Evolutionary conservation across 2,888 invertebrate species (phyloP), one percentile per base, ranked within the genome.

Genomic region (Drosophila algonquin): DNA sequence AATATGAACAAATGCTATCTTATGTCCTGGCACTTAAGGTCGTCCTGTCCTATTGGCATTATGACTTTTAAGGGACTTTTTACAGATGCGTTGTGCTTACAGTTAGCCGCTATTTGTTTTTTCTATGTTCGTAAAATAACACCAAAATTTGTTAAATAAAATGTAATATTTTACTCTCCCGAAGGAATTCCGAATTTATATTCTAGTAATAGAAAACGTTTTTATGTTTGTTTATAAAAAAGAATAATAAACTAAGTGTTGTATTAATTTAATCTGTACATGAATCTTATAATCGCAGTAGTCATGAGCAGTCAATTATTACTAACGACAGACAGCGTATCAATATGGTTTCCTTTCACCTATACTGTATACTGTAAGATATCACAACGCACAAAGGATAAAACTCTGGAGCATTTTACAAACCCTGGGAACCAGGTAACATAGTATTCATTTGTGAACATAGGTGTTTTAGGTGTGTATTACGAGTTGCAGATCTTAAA

Each of bases 341-440:
- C 18, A 47, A 47, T 47, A 10, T 18, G 18, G 35, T 35, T 35
- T 35, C 4, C 12, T 47, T 10, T 21, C 16, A 18, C 12, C 10
- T 21, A 18, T 21, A 18, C 21, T 21, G 47, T 21, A 21, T 5
- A 35, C 12, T 35, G 35, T 35, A 35, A 21, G 46, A n/a, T 58
- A 48, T 24, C 21, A 47, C 47, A 47, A 47, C 47, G 47, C 47
- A 47, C 40, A 21, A 40, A 54, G 24, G n/a, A 40, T n/a, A 40
- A 14, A 48, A 48, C 40, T 10, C n/a, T 44, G 10, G 16, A 55
- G 12, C 6, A 55, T 45, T n/a, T 55, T 24, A 10, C 44, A 45
- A 55, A 46, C 18, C 30, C 30, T 40, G 18, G 27, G 30, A 30
- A 79, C 75, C 75, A 77, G 77, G 72, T 77, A 77, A 72, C 75